Conservation (phyloP, 1,140 invertebrate species). For the Gonatopus flavifemur region DNA sequence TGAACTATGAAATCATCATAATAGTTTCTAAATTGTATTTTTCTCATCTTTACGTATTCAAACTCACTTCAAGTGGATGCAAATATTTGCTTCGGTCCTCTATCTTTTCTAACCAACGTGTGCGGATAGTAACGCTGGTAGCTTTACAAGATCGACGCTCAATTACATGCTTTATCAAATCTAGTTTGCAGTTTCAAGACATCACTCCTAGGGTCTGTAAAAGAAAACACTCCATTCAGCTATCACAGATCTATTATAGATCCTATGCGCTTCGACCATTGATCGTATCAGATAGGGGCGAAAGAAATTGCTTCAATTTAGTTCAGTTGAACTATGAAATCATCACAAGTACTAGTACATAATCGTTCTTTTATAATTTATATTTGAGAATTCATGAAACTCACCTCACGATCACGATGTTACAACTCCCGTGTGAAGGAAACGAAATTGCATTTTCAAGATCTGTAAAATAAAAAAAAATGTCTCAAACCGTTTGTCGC, state of each 20-base stretch:
- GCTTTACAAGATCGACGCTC: no score
- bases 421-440: no score
- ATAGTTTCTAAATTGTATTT: not conserved
- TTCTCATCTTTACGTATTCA: no score
- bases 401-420: no score
- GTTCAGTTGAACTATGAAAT: slow-evolving; percentile 53
- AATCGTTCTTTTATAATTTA: not conserved
- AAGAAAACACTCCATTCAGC: not conserved
- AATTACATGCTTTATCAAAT: no score
- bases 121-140: no score
- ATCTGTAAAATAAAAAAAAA: slow-evolving; percentile 2
- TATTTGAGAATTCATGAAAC: not conserved
- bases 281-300: slow-evolving; percentile 51
- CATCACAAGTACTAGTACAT: slow-evolving; percentile 32
- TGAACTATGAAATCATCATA: slow-evolving; percentile 55
- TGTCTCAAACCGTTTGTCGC: no score
- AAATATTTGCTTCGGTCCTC: no score
- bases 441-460: not conserved
- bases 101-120: no score
- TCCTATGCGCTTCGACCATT: not conserved
- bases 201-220: slow-evolving; percentile 8
- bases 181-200: no score
- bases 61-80: no score
- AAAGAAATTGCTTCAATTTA: slow-evolving; percentile 45
- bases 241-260: not conserved